A percentile compares a stretch with the other conserved stretches of the same genome.
These are phyloP conservation scores for Gastracanthus pulcherrimus DNA, from an alignment of 2,888 invertebrate genomes.

Conservation along the genomic window DNA sequence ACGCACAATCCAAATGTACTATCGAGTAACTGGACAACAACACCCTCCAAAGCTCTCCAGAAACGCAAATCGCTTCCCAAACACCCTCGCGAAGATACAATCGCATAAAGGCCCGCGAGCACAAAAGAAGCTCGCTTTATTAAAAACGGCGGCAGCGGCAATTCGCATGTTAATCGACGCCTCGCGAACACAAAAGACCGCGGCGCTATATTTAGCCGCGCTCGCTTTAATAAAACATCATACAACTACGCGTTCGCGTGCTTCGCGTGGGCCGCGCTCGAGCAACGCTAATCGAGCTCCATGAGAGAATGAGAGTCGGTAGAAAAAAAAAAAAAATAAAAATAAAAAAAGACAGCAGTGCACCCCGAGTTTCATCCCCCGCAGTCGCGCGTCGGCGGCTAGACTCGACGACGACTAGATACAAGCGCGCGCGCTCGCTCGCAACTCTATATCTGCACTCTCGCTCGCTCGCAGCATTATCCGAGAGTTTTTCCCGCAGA, in stretches of 20 bases:
- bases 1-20: too few species aligned
- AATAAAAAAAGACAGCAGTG: not conserved
- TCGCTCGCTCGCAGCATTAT: not conserved
- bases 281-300: too few species aligned
- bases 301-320: too few species aligned
- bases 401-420: not conserved
- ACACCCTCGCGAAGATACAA: not conserved
- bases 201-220: not conserved
- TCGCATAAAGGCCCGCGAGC: not conserved
- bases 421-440: not conserved
- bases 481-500: slow-evolving; percentile 33
- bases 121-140: not conserved
- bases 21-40: too few species aligned
- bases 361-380: not conserved
- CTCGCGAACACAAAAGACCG: not conserved
- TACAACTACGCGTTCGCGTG: not conserved
- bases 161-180: not conserved
- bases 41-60: too few species aligned
- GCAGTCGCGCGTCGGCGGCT: not conserved
- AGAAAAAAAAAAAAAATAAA: not conserved
- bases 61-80: not conserved
- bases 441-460: too few species aligned
- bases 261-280: slow-evolving; percentile 12
- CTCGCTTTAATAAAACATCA: not conserved
- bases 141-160: not conserved